Evolutionary conservation across 2,797 vertebrate species (phyloP), one percentile per base, ranked within the genome.

Genomic region (Sebastes umbrosus): DNA sequence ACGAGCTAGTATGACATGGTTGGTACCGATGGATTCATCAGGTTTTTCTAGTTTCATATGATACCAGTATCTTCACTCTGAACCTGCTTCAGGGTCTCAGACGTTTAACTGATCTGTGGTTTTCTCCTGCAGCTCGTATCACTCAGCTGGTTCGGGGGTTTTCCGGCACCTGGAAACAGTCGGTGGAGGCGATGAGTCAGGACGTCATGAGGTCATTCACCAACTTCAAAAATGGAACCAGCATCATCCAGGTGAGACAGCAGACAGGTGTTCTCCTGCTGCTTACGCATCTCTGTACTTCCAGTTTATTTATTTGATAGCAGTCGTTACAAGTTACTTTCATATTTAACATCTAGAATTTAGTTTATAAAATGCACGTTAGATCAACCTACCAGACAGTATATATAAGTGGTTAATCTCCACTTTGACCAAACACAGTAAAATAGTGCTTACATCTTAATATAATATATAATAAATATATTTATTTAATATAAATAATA

Each of bases 171-270:
- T 99, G 98, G 98, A 98, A 98, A 69, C 96, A 97, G 25, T 96
- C 97, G 0, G 97, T 98, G 89, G 98, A 99, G 86, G 87, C 94
- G 3, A 93, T 99, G 89, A 98, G 97, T 92, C 97, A 98, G 82
- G 98, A 98, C 2, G 97, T 99, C 32, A 98, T 99, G 98, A 95
- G 97, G 34, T 98, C 97, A 14, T 99, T 99, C 94, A 98, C 97
- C 84, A 99, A 99, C 94, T 98, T 99, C 88, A 97, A 97, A 77
- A 98, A 98, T 0, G 97, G 98, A 46, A 99, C 98, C 87, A 96
- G 97, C 83, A 98, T 98, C 92, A 98, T 98, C 39, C 97, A 98
- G 97, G 97, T 97, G 77, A 80, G 55, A 14, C 0, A 46, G 27
- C 24, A 29, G 20, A 8, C 65, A 29, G 25, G 25, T n/a, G 39